Conservation (phyloP, 2,888 invertebrate genomes). For the Caenorhabditis virilis region DNA sequence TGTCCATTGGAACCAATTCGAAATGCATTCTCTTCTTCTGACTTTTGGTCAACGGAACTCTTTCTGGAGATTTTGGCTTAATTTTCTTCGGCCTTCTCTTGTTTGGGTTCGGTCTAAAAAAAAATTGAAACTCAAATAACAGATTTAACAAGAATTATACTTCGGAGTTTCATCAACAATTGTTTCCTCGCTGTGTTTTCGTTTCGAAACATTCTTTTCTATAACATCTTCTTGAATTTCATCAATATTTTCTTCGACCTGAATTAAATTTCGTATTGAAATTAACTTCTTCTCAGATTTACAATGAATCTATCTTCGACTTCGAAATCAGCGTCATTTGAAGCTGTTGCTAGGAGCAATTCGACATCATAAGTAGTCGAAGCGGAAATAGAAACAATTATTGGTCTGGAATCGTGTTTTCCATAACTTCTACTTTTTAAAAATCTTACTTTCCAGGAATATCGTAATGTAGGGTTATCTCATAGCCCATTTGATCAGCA, state of each 20-base stretch:
- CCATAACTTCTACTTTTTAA: background rate
- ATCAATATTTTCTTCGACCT: background rate
- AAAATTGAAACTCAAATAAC: too few species aligned
- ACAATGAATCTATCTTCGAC: slow-evolving; percentile 30
- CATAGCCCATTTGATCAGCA: slow-evolving; percentile 27
- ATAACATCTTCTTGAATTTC: slow-evolving; percentile 7
- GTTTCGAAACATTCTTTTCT: too few species aligned
- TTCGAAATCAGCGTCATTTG: slow-evolving; percentile 29
- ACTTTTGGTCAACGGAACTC: too few species aligned
- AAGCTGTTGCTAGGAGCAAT: slow-evolving; percentile 17
- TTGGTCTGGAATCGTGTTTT: slow-evolving; percentile 7
- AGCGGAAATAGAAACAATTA: slow-evolving; percentile 25
- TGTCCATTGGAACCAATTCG: too few species aligned
- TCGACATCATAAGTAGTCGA: slow-evolving; percentile 33
- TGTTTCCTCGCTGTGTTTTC: background rate
- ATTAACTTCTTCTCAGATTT: background rate
- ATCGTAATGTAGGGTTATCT: slow-evolving; percentile 33
- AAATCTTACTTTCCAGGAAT: slow-evolving; percentile 9
- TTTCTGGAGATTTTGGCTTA: too few species aligned
- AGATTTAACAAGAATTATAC: too few species aligned
- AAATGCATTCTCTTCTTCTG: too few species aligned
- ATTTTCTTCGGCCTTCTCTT: too few species aligned
- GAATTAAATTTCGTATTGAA: background rate
- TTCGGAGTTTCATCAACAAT: background rate
- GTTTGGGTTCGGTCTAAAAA: too few species aligned